These are phyloP conservation scores for Polydrusus pterygomalis DNA, from an alignment of 2,888 invertebrate genomes.

Conservation along the genomic window DNA sequence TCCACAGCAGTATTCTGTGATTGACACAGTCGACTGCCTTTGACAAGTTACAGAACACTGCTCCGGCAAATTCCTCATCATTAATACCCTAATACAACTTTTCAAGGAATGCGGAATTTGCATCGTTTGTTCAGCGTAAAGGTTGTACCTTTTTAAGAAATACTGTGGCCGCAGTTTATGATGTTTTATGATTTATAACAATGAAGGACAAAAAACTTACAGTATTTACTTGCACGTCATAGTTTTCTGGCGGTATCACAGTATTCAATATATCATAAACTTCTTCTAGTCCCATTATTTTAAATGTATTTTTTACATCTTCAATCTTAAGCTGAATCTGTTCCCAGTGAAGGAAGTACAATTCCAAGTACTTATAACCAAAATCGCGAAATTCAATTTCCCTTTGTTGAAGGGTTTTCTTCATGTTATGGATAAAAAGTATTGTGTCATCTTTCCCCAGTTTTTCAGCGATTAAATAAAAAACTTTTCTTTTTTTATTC, in stretches of 20 bases:
- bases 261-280: constrained; percentile 24
- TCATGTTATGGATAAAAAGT: constrained; percentile 58
- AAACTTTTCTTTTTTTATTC: constrained; percentile 71
- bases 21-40: too few relatives aligned
- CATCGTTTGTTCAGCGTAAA: too few relatives aligned
- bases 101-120: too few relatives aligned
- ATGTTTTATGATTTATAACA: too few relatives aligned
- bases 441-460: constrained; percentile 65
- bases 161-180: too few relatives aligned
- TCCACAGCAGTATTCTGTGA: too few relatives aligned
- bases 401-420: constrained; percentile 58
- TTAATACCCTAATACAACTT: too few relatives aligned
- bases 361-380: constrained; percentile 63
- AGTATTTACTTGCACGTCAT: neutral
- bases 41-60: too few relatives aligned
- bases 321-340: constrained; percentile 54
- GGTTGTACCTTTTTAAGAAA: too few relatives aligned
- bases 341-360: constrained; percentile 67
- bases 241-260: constrained; percentile 18
- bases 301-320: constrained; percentile 62
- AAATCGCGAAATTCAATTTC: constrained; percentile 57
- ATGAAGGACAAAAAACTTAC: constrained; percentile 18
- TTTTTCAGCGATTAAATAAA: constrained; percentile 72
- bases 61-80: too few relatives aligned
- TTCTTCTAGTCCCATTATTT: constrained; percentile 61